These are phyloP conservation scores for Gavialis gangeticus DNA, from an alignment of 2,113 vertebrate genomes.

Conservation along the genomic window DNA sequence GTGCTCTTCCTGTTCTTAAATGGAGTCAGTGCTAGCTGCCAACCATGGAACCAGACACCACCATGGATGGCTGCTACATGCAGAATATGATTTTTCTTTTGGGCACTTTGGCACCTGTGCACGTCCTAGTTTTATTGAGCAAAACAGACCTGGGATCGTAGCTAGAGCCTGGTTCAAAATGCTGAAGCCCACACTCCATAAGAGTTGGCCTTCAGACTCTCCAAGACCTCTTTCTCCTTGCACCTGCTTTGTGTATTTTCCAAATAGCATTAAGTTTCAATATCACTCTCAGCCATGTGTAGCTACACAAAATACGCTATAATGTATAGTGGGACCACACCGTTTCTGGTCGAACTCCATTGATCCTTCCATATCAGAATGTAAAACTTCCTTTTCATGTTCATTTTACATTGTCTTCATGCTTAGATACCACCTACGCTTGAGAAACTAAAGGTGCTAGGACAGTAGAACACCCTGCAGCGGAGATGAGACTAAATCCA, in stretches of 20 bases:
- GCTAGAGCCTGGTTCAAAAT: not conserved
- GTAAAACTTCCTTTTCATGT: not conserved
- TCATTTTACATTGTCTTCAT: not conserved
- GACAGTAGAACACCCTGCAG: not conserved
- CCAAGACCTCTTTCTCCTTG: not conserved
- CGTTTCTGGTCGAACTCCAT: accelerated
- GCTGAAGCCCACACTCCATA: accelerated
- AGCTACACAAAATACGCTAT: not conserved
- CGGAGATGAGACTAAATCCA: not conserved
- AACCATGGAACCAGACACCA: not conserved
- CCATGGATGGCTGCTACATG: accelerated
- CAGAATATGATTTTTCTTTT: accelerated
- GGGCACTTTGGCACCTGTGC: not conserved
- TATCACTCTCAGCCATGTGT: not conserved
- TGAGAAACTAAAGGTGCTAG: not conserved
- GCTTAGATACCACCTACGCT: not conserved
- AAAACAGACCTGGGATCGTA: not conserved
- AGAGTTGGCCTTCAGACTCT: not conserved
- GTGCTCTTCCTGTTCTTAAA: not conserved
- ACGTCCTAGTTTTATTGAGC: not conserved
- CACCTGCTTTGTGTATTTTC: not conserved
- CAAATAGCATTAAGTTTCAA: not conserved
- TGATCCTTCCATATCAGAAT: not conserved
- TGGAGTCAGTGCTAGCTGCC: not conserved
- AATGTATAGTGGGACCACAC: not conserved